Evolutionary conservation across 2,113 vertebrate species (phyloP).

Genomic region (Ramphastos sulfuratus): DNA sequence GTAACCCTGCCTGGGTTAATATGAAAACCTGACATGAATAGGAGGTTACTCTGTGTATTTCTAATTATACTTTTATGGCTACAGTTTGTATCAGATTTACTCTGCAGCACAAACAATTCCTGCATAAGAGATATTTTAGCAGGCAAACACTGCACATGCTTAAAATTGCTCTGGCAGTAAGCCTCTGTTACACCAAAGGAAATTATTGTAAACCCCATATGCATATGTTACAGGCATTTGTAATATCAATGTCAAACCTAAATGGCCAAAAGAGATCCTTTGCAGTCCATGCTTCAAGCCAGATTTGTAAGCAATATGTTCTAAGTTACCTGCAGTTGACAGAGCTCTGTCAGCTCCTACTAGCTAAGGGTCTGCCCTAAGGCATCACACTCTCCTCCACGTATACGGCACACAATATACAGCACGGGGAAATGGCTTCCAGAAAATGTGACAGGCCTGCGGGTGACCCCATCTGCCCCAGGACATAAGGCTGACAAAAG

Average conservation of each 20-base stretch:
- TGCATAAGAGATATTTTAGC: background rate
- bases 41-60: background rate
- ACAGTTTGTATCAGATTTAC: background rate
- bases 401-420: no score
- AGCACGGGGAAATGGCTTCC: background rate
- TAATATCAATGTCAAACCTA: background rate
- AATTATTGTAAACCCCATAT: background rate
- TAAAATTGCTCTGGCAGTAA: background rate
- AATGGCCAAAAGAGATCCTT: background rate
- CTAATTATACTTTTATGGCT: background rate
- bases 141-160: background rate
- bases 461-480: background rate
- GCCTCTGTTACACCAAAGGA: background rate
- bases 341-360: background rate
- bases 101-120: background rate
- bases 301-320: background rate
- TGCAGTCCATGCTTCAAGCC: background rate
- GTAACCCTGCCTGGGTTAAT: background rate
- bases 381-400: rapidly evolving
- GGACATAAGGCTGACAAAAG: background rate
- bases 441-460: rapidly evolving
- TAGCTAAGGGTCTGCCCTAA: rapidly evolving
- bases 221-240: background rate
- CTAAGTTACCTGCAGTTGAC: background rate
- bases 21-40: background rate